Conservation (phyloP, 2,113 vertebrate genomes). For the Gasterosteus nipponicus region DNA sequence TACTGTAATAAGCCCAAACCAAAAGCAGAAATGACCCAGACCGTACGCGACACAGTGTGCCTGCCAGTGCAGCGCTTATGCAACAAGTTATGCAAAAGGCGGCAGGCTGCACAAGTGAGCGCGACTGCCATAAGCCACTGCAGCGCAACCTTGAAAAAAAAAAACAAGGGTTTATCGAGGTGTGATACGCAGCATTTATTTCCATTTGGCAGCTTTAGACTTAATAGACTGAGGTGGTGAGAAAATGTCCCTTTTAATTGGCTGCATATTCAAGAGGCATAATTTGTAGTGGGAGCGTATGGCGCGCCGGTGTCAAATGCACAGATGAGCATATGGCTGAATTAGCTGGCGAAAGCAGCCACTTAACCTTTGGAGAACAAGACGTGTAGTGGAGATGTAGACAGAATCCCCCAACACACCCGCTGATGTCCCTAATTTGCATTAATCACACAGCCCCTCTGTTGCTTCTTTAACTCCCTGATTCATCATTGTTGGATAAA, state of each 20-base stretch:
- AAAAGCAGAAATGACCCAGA: conserved; percentile 75
- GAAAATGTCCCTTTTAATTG: conserved; percentile 43
- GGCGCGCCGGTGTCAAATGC: conserved; percentile 54
- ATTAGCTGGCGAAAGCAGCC: conserved; percentile 66
- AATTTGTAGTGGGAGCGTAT: conserved; percentile 50
- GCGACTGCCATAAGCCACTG: conserved; percentile 53
- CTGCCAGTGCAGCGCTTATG: conserved; percentile 71
- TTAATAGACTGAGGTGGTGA: conserved; percentile 11
- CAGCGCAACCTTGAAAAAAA: conserved; percentile 43
- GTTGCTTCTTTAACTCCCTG: conserved; percentile 47
- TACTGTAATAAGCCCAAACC: conserved; percentile 75
- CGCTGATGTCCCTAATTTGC: conserved; percentile 57
- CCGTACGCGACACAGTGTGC: conserved; percentile 66
- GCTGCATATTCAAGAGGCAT: conserved; percentile 57
- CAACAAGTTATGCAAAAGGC: conserved; percentile 77
- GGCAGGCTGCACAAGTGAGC: conserved; percentile 47
- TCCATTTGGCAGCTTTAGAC: conserved; percentile 26
- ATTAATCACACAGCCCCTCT: conserved; percentile 56
- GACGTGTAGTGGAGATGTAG: conserved; percentile 56
- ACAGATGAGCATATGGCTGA: conserved; percentile 70
- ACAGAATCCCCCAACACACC: conserved; percentile 33
- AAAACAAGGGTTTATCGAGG: too few species aligned
- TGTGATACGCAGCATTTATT: conserved; percentile 16
- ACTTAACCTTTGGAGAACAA: conserved; percentile 72
- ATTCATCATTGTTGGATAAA: conserved; percentile 40